Evolutionary conservation across 2,113 vertebrate species (phyloP).

Genomic region (Oryzias curvinotus): DNA sequence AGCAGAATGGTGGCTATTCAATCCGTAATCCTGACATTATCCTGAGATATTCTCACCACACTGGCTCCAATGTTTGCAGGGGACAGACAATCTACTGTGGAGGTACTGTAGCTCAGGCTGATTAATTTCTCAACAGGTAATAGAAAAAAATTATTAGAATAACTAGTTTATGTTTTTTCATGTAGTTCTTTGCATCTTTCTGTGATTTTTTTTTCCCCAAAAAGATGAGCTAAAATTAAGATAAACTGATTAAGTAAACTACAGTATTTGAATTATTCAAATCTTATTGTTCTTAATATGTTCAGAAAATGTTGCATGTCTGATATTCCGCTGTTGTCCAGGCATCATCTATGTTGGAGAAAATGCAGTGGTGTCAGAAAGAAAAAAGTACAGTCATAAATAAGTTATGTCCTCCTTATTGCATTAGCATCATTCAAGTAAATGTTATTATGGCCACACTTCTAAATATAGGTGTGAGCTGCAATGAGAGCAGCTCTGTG

Average conservation of each 20-base stretch:
- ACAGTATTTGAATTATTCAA: no score
- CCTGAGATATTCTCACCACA: conserved; percentile 13
- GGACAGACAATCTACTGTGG: no score
- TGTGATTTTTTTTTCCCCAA: no score
- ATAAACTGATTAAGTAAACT: no score
- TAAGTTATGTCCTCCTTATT: conserved; percentile 2
- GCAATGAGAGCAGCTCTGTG: background rate
- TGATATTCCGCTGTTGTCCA: background rate
- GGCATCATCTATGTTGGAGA: no score
- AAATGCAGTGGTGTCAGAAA: background rate
- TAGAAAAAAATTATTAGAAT: no score
- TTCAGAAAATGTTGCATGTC: background rate
- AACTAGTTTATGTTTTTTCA: no score
- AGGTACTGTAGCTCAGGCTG: no score
- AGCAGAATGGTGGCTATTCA: conserved; percentile 45
- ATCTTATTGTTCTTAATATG: no score
- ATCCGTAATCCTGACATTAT: conserved; percentile 53
- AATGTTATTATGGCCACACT: conserved; percentile 6
- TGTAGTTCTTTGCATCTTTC: no score
- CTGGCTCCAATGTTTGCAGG: background rate
- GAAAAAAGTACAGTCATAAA: conserved; percentile 1
- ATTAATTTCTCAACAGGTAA: no score
- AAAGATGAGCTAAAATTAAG: no score
- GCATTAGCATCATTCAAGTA: conserved; percentile 18
- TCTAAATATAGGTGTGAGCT: conserved; percentile 18